These are phyloP conservation scores for Argyrosomus japonicus DNA, from an alignment of 2,113 vertebrate genomes.

Conservation along the genomic window DNA sequence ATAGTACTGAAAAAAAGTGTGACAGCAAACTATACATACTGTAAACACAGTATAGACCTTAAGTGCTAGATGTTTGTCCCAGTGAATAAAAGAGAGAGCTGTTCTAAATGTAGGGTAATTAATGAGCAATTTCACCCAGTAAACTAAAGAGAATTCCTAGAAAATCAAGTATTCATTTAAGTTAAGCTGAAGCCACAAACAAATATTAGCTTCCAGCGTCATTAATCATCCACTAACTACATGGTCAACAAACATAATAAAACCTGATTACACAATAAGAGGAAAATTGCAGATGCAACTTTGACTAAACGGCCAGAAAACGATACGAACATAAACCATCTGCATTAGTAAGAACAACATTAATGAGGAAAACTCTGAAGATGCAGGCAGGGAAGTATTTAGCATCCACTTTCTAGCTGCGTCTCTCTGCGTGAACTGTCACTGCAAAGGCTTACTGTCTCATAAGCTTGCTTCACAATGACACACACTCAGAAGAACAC, in stretches of 20 bases:
- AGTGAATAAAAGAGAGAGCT: not conserved
- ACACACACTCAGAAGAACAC: conserved; percentile 41
- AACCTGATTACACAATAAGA: conserved; percentile 42
- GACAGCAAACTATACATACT: conserved; percentile 12
- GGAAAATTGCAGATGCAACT: conserved; percentile 40
- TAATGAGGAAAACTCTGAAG: conserved; percentile 38
- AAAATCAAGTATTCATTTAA: conserved; percentile 42
- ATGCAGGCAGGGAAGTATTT: conserved; percentile 52
- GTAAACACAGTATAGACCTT: not conserved
- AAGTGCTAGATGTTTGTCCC: not conserved
- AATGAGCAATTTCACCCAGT: conserved; percentile 18
- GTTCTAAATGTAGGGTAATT: conserved; percentile 14
- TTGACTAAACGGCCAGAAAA: conserved; percentile 32
- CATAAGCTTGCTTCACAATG: conserved; percentile 48
- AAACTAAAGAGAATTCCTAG: conserved; percentile 21
- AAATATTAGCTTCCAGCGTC: conserved; percentile 41
- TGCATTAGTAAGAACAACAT: conserved; percentile 45
- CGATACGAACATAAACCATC: conserved; percentile 23
- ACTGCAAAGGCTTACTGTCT: conserved; percentile 61
- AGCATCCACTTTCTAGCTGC: conserved; percentile 42
- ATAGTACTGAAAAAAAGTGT: conserved; percentile 3
- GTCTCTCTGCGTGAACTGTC: conserved; percentile 57
- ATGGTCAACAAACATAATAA: conserved; percentile 47
- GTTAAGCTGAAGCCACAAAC: conserved; percentile 28
- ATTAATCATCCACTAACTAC: conserved; percentile 53